Evolutionary conservation across 64 coral and sea anemone genomes (phyloP).

Genomic region (Acropora tenuis): DNA sequence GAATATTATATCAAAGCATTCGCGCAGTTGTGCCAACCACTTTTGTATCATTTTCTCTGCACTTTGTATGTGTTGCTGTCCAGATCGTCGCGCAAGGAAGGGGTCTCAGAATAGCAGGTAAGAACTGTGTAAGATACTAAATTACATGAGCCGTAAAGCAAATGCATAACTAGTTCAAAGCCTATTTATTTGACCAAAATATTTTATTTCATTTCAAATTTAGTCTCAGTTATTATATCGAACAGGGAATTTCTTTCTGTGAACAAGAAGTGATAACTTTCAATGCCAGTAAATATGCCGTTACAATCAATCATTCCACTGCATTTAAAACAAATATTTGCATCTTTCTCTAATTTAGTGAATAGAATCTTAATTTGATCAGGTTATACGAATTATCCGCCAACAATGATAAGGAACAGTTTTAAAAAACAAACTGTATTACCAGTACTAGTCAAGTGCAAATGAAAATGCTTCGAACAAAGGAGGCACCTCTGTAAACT

Average conservation of each 20-base stretch:
- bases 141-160: not conserved
- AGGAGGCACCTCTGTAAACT: no score
- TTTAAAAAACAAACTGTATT: no score
- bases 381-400: not conserved
- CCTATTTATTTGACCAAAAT: not conserved
- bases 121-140: not conserved
- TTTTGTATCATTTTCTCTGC: not conserved
- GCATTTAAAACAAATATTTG: not conserved
- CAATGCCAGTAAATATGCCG: not conserved
- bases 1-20: not conserved
- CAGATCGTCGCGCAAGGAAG: not conserved
- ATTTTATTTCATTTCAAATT: not conserved
- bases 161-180: not conserved
- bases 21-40: not conserved
- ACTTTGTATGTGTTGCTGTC: not conserved
- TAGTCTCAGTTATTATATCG: not conserved
- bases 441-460: no score
- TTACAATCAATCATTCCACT: not conserved
- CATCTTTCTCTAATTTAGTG: not conserved
- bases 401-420: not conserved
- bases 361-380: not conserved
- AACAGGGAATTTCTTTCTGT: not conserved
- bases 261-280: not conserved
- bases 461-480: no score
- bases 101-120: constrained; percentile 6